A percentile compares a stretch with the other conserved stretches of the same genome.
phyloP scores from a whole-genome alignment of 2,113 vertebrate genomes.

The Halichoeres trimaculatus region DNA sequence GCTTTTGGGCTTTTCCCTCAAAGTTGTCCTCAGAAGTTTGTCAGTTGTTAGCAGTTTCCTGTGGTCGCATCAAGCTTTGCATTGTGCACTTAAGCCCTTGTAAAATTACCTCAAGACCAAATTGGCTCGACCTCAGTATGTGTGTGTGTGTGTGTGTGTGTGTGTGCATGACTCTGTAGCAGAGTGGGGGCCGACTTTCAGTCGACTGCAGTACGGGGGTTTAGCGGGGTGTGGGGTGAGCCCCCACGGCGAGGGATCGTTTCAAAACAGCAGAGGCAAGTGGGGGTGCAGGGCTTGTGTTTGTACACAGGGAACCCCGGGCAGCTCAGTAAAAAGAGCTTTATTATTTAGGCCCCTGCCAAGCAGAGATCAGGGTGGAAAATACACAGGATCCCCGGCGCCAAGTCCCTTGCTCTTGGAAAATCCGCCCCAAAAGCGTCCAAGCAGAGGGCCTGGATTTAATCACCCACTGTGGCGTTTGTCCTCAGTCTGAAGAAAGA shows the following conservation, averaged over 20 bases:
- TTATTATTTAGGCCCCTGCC: constrained; percentile 81
- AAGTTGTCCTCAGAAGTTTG: constrained; percentile 31
- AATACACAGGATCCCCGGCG: constrained; percentile 79
- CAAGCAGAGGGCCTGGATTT: constrained; percentile 75
- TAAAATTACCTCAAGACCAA: constrained; percentile 59
- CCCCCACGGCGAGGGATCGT: constrained; percentile 46
- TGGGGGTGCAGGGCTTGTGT: constrained; percentile 44
- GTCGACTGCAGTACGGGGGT: constrained; percentile 50
- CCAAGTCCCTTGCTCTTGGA: constrained; percentile 78
- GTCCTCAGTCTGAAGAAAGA: constrained; percentile 55
- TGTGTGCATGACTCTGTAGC: neutral
- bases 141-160: neutral
- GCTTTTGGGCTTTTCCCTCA: constrained; percentile 1
- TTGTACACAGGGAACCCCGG: constrained; percentile 78
- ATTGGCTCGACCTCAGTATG: constrained; percentile 31
- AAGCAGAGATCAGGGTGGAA: constrained; percentile 78
- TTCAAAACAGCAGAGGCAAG: constrained; percentile 62
- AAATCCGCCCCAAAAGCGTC: constrained; percentile 75
- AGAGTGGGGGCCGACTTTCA: constrained; percentile 41
- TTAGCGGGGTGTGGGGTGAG: constrained; percentile 62
- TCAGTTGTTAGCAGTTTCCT: constrained; percentile 31
- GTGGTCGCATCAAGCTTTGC: constrained; percentile 26
- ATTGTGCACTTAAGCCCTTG: constrained; percentile 34
- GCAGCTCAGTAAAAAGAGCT: constrained; percentile 73
- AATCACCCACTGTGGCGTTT: constrained; percentile 69